Base-by-base conservation (phyloP, 37 sponge, comb jelly and placozoan genomes). In the Oscarella lobularis region DNA sequence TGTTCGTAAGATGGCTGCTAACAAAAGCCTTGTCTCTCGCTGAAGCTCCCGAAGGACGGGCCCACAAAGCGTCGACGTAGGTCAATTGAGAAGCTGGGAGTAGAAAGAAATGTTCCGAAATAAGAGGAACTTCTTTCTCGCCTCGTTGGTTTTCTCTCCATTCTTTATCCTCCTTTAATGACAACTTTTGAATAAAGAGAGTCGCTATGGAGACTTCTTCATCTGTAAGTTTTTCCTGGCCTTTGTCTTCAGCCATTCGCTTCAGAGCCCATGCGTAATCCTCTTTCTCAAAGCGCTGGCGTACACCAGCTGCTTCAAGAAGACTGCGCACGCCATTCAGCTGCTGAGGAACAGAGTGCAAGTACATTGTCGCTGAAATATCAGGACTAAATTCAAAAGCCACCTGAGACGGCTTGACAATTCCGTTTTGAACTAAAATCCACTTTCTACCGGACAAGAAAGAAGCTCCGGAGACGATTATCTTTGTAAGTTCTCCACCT, bases 191-290 rank as follows among this genome's bases (percentile, higher is more conserved):
- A 33, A 20, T 78, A 35, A 39, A 33, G 54, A 27, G 71, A 73
- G 36, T 65, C 2, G 36, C 4, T 0, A 5, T 33, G 20, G 60
- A 48, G 14, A 48, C 14, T 27, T 48, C 60, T 9, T 48, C 60
- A 27, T 48, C 60, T 9, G 9, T 20, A 48, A 48, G 60, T 27
- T 27, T 48, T 9, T 48, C 60, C 9, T 20, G 14, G 60, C 14
- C 9, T 20, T 9, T 27, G 20, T 75, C 68, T 31, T 33, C 3
- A 2, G 66, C 39, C 83, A 89, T 89, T 35, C 48, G 60, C n/a
- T 81, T 20, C 3, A 89, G 66, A 37, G 82, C 87, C 32, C 1
- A 30, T 33, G 78, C 29, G 35, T 60, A 33, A 54, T 89, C 90
- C 66, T 39, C 39, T 3, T 39, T 3, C 1, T 40, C 35, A 74